Percentiles rank a stretch among this genome's conserved stretches.
These are phyloP conservation scores for Chionis minor DNA, from an alignment of 2,113 vertebrate species.

Conservation along the genomic window DNA sequence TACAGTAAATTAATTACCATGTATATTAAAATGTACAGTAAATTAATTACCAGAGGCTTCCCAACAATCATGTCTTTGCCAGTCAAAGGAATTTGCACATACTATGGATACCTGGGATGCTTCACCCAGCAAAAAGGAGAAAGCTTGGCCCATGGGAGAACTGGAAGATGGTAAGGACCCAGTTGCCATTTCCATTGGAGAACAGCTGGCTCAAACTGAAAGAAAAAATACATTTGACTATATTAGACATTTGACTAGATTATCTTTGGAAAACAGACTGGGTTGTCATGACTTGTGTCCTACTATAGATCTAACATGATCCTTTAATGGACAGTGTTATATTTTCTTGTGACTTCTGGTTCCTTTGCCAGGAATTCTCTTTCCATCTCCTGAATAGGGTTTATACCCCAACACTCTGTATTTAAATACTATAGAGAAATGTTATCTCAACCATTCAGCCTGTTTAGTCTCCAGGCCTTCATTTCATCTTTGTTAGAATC, in stretches of 20 bases:
- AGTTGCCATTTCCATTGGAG: background rate
- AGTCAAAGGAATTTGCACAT: background rate
- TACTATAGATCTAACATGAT: background rate
- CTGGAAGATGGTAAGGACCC: background rate
- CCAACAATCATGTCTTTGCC: background rate
- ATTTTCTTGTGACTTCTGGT: background rate
- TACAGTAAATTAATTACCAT: background rate
- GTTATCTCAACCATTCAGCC: background rate
- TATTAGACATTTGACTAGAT: background rate
- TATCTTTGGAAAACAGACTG: background rate
- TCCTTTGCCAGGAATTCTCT: background rate
- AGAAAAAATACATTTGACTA: background rate
- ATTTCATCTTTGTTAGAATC: background rate
- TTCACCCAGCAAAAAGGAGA: background rate
- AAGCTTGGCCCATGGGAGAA: background rate
- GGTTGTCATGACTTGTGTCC: background rate
- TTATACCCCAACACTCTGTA: background rate
- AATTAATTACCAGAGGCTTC: background rate
- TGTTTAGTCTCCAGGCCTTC: background rate
- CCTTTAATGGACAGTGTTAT: background rate
- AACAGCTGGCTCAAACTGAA: background rate
- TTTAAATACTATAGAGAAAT: background rate
- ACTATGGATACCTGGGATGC: background rate
- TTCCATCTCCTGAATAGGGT: background rate
- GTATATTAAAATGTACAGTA: too few species aligned